Base-by-base conservation (phyloP, 2,888 invertebrate genomes). In the Noctua pronuba region DNA sequence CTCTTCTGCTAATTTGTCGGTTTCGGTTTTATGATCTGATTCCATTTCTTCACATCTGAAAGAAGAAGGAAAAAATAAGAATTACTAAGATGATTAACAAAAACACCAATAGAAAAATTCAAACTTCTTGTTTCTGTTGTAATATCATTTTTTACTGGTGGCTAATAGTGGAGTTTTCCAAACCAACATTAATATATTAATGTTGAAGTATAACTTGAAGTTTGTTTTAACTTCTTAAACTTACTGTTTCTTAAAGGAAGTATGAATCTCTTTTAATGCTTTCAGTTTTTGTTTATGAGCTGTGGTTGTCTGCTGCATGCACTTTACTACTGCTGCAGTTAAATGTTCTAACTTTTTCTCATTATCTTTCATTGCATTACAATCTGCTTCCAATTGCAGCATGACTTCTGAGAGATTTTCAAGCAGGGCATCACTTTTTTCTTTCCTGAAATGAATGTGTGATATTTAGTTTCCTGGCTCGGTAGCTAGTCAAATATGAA, bases 331-430 rank as follows among this genome's bases (percentile, higher is more conserved):
- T 38, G 93, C 91, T 52, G 90, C 91, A 28, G 94, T 92, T 16
- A 95, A 88, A 77, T 95, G 94, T 86, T 95, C 94, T 52, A 96
- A 82, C 81, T 95, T 95, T 86, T 95, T 93, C 83, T 95, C 94
- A 92, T 96, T 96, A 55, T 95, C 95, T 87, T 94, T 95, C 88
- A 96, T 90, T 55, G 88, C 90, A 87, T 89, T 92, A 82, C 93
- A 92, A 84, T 96, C 96, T 72, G 91, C 90, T 84, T 96, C 95
- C 55, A 94, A 84, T 80, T 94, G 91, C 24, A 85, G 82, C 79
- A 94, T 86, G 3, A 95, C 88, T 83, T 95, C 94, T 7, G 91
- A 88, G 44, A 96, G 86, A 83, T 90, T 92, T 75, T 92, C 93
- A 13, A 94, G 85, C 31, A 96, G 85, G 67, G 89, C 90, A 35